phyloP scores from a whole-genome alignment of 2,113 vertebrate species.

The Odontesthes bonariensis region DNA sequence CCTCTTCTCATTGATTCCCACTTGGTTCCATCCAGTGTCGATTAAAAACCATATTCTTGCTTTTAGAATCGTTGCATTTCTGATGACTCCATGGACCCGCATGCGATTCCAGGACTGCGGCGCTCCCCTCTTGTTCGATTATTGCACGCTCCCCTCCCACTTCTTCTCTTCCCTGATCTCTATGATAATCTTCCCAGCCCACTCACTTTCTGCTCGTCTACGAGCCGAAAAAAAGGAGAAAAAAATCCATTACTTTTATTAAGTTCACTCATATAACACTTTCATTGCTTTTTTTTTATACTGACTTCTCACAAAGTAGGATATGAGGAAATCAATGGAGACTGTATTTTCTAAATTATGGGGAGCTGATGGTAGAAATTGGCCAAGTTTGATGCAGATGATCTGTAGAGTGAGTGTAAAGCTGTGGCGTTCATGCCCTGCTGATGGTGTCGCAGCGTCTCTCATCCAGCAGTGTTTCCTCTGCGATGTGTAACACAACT shows the following conservation, averaged over 20 bases:
- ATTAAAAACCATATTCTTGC: conserved; percentile 78
- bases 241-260: conserved; percentile 78
- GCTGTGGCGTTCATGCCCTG: conserved; percentile 31
- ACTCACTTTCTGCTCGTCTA: conserved; percentile 27
- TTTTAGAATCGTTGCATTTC: conserved; percentile 82
- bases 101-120: conserved; percentile 46
- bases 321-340: conserved; percentile 69
- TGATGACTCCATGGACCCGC: conserved; percentile 81
- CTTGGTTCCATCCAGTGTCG: conserved; percentile 66
- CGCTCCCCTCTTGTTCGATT: conserved; percentile 67
- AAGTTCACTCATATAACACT: conserved; percentile 67
- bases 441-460: conserved; percentile 47
- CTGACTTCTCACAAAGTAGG: conserved; percentile 60
- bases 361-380: conserved; percentile 51
- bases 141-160: conserved; percentile 54
- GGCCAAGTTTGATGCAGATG: conserved; percentile 53
- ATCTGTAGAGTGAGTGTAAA: conserved; percentile 51
- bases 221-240: conserved; percentile 40
- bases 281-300: conserved; percentile 67
- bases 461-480: conserved; percentile 36
- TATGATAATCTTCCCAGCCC: conserved; percentile 47
- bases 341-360: conserved; percentile 72
- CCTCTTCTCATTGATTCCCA: conserved; percentile 70
- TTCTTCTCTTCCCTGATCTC: conserved; percentile 34
- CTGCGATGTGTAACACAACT: conserved; percentile 34